A percentile compares a stretch with the other conserved stretches of the same genome.
Conservation (phyloP, 2,797 vertebrate species). For the Rachycentron canadum region DNA sequence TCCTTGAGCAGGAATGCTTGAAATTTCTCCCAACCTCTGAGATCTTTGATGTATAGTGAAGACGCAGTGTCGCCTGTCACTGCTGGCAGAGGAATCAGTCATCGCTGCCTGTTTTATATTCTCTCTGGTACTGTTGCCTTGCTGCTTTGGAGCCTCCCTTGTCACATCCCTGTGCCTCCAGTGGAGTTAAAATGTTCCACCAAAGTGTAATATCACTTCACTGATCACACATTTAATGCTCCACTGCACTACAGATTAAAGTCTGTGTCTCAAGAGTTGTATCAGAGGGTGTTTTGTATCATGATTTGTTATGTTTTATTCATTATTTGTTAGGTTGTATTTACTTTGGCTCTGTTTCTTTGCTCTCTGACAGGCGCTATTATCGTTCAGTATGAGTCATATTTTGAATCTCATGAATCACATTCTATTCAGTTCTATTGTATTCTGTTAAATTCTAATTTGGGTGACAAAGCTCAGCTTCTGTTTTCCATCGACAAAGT, state of each 20-base stretch:
- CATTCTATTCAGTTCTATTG: constrained; percentile 13
- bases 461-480: constrained; percentile 9
- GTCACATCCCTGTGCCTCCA: constrained; percentile 62
- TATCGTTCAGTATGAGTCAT: constrained; percentile 25
- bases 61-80: constrained; percentile 60
- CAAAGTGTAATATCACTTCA: constrained; percentile 71
- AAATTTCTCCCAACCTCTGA: constrained; percentile 50
- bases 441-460: constrained; percentile 13
- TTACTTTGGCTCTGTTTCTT: constrained; percentile 37
- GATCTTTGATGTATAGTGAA: constrained; percentile 60
- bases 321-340: constrained; percentile 44
- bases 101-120: constrained; percentile 49
- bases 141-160: constrained; percentile 64
- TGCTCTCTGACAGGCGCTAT: constrained; percentile 32
- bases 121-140: constrained; percentile 57
- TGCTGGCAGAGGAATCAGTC: constrained; percentile 67
- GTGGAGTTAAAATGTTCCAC: constrained; percentile 71
- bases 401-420: constrained; percentile 33
- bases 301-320: constrained; percentile 59
- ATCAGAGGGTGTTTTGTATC: constrained; percentile 53
- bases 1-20: constrained; percentile 41
- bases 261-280: constrained; percentile 54
- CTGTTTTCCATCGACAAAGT: constrained; percentile 27
- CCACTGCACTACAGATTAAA: constrained; percentile 68
- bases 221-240: constrained; percentile 71